These are phyloP conservation scores for Coelogynopora nodosa DNA, from an alignment of 2,888 invertebrate genomes.

Conservation along the genomic window DNA sequence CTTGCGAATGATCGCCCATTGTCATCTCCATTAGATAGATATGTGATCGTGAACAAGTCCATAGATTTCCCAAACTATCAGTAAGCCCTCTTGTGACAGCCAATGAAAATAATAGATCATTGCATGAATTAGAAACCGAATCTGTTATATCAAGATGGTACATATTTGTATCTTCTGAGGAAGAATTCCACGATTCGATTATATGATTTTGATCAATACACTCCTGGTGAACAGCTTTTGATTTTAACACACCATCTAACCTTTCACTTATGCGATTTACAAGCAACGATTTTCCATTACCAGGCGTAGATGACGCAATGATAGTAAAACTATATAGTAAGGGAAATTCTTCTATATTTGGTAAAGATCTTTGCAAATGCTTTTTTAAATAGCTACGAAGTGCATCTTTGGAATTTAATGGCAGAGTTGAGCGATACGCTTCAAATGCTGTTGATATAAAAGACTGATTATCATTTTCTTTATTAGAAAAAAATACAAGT, in stretches of 20 bases:
- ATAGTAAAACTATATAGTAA: neutral
- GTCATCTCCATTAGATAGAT: neutral
- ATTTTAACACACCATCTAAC: neutral
- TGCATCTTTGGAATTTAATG: neutral
- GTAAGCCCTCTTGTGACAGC: neutral
- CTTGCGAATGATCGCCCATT: neutral
- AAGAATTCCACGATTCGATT: neutral
- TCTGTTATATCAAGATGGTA: slow-evolving; percentile 9
- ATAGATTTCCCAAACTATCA: neutral
- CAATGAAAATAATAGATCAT: neutral
- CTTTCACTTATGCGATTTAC: neutral
- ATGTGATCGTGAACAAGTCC: neutral
- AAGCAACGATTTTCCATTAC: neutral
- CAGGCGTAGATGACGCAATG: neutral
- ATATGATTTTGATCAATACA: neutral
- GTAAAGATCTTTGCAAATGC: neutral
- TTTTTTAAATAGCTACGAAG: neutral
- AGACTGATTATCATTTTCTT: neutral
- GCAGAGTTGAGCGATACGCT: neutral
- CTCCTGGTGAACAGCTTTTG: neutral
- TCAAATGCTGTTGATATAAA: neutral
- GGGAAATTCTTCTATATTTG: neutral
- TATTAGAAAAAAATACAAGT: slow-evolving; percentile 2
- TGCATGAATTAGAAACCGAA: neutral
- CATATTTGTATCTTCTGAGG: neutral